Base-by-base conservation (phyloP, 1,140 invertebrate genomes). In the Pinna nobilis region DNA sequence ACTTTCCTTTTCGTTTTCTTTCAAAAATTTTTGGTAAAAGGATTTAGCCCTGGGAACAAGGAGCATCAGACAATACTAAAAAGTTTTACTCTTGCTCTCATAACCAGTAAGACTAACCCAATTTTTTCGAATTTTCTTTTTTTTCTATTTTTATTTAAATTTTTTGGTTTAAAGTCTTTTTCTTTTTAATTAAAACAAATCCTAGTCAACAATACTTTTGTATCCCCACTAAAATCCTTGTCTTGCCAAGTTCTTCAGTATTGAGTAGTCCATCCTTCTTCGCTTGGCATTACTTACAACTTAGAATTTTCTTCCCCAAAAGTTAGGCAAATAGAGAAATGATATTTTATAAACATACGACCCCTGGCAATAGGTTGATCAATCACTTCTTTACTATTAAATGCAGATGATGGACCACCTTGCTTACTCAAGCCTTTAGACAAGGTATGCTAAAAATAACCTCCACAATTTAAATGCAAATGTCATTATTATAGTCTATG, bases 191-290 rank as follows among this genome's bases (percentile, higher is more conserved):
- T 59, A 25, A 33, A 59, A 59, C 30, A 33, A 59, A 35, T 18
- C 55, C n/a, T n/a, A 59, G 55, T 59, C 23, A 59, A 59, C 37
- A 59, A 59, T 35, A 30, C 33, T 35, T 35, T n/a, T n/a, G n/a
- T n/a, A n/a, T n/a, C n/a, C n/a, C 55, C 28, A 59, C 37, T 33
- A 59, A 30, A 33, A n/a, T 59, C 37, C 13, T 28, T 7, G 15
- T 53, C 32, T 23, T 53, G 20, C 6, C 4, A 53, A 53, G 5
- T 53, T n/a, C 33, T 33, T 59, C 30, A 53, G 30, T 28, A 53
- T 6, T 35, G 55, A n/a, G 20, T 33, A 15, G n/a, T n/a, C n/a
- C n/a, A n/a, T n/a, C n/a, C n/a, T n/a, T n/a, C n/a, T n/a, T n/a
- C n/a, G n/a, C n/a, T n/a, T n/a, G 37, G 37, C 33, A 59, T 59